Evolutionary conservation across 2,113 vertebrate genomes (phyloP).

Genomic region (Amblyornis subalaris): DNA sequence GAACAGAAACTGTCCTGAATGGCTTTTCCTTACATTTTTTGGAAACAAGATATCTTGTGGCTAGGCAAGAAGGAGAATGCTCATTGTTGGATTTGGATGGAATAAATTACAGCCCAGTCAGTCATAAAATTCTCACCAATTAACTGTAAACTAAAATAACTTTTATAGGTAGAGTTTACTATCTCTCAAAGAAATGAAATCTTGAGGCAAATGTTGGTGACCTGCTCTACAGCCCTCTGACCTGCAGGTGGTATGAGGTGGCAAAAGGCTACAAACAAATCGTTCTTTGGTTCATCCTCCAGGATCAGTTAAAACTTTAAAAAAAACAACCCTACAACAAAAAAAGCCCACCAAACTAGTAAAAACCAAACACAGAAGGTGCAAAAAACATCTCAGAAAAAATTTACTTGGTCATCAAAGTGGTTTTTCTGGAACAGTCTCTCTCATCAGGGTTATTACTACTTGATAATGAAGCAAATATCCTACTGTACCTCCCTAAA

Average conservation of each 20-base stretch:
- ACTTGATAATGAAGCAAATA: not conserved
- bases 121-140: not conserved
- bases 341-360: fast-evolving
- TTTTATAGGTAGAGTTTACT: not conserved
- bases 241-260: not conserved
- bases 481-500: not conserved
- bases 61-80: not conserved
- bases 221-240: not conserved
- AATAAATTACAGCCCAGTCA: not conserved
- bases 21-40: not conserved
- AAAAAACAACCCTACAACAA: not conserved
- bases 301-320: not conserved
- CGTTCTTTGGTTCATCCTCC: not conserved
- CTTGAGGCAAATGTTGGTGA: not conserved
- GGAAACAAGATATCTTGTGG: not conserved
- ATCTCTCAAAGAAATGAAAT: not conserved
- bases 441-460: not conserved
- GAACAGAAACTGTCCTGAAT: not conserved
- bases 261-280: not conserved
- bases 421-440: not conserved
- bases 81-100: not conserved
- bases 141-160: not conserved
- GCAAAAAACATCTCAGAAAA: not conserved
- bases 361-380: not conserved
- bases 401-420: not conserved